Evolutionary conservation across 1,140 invertebrate species (phyloP).

Genomic region (Lucilia sericata): DNA sequence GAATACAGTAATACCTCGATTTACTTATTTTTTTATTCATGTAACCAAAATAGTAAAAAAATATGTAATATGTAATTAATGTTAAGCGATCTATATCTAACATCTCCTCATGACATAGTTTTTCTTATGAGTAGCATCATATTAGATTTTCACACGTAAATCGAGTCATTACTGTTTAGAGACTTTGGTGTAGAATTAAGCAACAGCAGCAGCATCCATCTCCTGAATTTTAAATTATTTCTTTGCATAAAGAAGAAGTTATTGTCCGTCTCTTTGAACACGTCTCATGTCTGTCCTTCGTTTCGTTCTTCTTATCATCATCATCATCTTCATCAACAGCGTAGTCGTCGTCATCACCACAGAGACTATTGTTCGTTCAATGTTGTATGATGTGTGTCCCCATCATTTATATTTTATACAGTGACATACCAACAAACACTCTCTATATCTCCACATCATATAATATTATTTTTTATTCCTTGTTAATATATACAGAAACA

Average conservation of each 20-base stretch:
- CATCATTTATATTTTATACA: not conserved
- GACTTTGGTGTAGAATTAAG: not conserved
- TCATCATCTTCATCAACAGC: not conserved
- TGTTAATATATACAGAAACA: not conserved
- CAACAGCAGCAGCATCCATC: not conserved
- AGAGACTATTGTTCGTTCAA: not conserved
- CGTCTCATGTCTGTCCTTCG: not conserved
- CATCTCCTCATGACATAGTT: too few relatives aligned
- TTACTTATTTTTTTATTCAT: too few relatives aligned
- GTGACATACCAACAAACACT: not conserved
- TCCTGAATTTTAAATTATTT: not conserved
- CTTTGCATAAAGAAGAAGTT: not conserved
- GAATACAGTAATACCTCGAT: too few relatives aligned
- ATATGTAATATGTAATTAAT: too few relatives aligned
- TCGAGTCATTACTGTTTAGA: not conserved
- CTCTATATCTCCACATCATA: too few relatives aligned
- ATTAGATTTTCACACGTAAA: too few relatives aligned
- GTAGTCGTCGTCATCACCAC: not conserved
- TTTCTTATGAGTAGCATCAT: too few relatives aligned
- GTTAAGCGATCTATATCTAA: too few relatives aligned
- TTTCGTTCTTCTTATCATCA: not conserved
- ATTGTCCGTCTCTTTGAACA: not conserved
- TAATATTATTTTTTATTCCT: not conserved
- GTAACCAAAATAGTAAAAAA: too few relatives aligned
- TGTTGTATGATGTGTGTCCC: conserved; percentile 1